These are phyloP conservation scores for Corvus hawaiiensis DNA, from an alignment of 2,113 vertebrate genomes.

Conservation along the genomic window DNA sequence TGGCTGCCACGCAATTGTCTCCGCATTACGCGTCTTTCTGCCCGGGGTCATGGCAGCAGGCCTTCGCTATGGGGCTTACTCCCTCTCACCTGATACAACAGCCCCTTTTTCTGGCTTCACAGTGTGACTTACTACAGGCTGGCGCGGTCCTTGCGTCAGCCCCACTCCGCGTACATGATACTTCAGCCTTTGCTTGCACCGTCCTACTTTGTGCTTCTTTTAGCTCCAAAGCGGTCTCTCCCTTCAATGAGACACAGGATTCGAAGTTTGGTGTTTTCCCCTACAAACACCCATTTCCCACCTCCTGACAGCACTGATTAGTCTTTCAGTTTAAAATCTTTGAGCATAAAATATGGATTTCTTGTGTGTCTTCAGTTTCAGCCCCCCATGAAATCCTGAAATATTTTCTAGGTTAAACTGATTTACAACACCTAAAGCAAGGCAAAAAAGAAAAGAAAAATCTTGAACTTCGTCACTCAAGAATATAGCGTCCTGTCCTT, in stretches of 20 bases:
- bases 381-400: neutral
- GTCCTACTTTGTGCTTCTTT: neutral
- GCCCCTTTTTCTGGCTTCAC: neutral
- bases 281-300: rapidly evolving
- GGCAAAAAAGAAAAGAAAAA: neutral
- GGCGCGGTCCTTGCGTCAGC: rapidly evolving
- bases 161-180: rapidly evolving
- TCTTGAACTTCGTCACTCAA: neutral
- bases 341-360: neutral
- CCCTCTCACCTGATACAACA: rapidly evolving
- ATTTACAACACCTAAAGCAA: neutral
- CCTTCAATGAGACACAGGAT: neutral
- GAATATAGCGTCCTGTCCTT: neutral
- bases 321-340: neutral
- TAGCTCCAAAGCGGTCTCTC: neutral
- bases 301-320: rapidly evolving
- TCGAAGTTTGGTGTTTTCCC: neutral
- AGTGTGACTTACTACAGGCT: rapidly evolving
- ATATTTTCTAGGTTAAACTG: neutral
- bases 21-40: rapidly evolving
- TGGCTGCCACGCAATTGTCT: rapidly evolving
- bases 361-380: neutral
- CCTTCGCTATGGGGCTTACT: rapidly evolving
- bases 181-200: neutral
- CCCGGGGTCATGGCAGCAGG: neutral